A percentile compares a stretch with the other conserved stretches of the same genome.
Conservation (phyloP, 2,888 invertebrate genomes). For the Pilophorus perplexus region DNA sequence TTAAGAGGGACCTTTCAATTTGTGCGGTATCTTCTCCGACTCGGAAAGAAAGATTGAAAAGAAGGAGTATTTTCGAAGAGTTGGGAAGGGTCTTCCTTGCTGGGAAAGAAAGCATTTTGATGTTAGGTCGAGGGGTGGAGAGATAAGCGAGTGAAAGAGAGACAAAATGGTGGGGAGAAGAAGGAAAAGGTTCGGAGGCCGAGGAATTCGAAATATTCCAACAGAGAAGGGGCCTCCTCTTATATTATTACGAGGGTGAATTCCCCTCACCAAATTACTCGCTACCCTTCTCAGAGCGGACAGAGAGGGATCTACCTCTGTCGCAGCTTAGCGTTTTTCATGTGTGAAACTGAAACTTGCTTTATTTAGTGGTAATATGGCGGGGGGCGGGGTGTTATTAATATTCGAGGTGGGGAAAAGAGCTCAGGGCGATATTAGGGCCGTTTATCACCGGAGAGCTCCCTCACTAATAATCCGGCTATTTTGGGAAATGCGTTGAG, state of each 20-base stretch:
- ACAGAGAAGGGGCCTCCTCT: neutral
- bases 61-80: constrained; percentile 1
- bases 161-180: neutral
- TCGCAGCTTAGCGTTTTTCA: neutral
- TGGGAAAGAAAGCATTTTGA: neutral
- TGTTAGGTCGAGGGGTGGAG: neutral
- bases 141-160: too few relatives aligned
- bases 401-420: neutral
- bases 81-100: neutral
- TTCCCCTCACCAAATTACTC: constrained; percentile 37
- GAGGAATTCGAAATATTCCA: constrained; percentile 1
- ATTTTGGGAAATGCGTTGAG: too few relatives aligned
- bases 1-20: constrained; percentile 43
- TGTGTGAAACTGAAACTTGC: neutral
- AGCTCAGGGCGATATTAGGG: neutral
- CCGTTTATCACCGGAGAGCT: neutral
- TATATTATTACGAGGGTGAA: constrained; percentile 37
- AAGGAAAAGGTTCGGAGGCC: neutral
- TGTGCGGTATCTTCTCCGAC: constrained; percentile 10
- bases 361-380: neutral
- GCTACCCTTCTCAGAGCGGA: constrained; percentile 26
- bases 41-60: neutral
- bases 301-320: neutral
- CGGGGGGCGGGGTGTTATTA: too few relatives aligned
- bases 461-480: neutral